Base-by-base conservation (phyloP, 2,888 invertebrate species). In the Eustalomyia histrio region DNA sequence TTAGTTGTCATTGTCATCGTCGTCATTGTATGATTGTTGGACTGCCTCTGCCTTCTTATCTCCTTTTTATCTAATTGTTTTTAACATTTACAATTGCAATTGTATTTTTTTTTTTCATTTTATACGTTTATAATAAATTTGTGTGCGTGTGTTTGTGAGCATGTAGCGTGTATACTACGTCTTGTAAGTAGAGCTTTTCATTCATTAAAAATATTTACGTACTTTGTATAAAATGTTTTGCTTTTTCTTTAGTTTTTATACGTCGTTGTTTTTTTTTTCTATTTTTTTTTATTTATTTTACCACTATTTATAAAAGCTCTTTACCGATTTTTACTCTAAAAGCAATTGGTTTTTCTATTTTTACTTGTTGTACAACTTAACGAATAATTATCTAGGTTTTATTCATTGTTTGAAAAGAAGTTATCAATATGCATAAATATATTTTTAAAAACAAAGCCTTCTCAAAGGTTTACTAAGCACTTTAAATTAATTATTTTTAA, bases 181-280 rank as follows among this genome's bases (percentile, higher is more conserved):
- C 17, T 39, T 68, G 18, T 43, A 16, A 33, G 16, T 35, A 52
- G 24, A 12, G 88, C 88, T 88, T 88, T 88, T 88, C 88, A 88
- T 88, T 88, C 88, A 88, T 88, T 85, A 87, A 87, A 76, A 16
- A 18, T 75, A 57, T 58, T 57, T 39, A 67, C 61, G 72, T 55
- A 78, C 43, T 47, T 47, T n/a, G 6, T n/a, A n/a, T n/a, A n/a
- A 4, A 47, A 47, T n/a, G 18, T 67, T 63, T 33, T 7, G 17
- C 14, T 39, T 12, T 52, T 52, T 35, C n/a, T 21, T 52, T 67
- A 63, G 21, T 57, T 73, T 47, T 50, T 12, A 24, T 57, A 58
- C 18, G 29, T 29, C 29, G 7, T n/a, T 6, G 29, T 29, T 29
- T 4, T 29, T 21, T 21, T 21, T 3, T 21, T n/a, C 4, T 21